Evolutionary conservation across 2,888 invertebrate species (phyloP).

Genomic region (Epinotia bilunana): DNA sequence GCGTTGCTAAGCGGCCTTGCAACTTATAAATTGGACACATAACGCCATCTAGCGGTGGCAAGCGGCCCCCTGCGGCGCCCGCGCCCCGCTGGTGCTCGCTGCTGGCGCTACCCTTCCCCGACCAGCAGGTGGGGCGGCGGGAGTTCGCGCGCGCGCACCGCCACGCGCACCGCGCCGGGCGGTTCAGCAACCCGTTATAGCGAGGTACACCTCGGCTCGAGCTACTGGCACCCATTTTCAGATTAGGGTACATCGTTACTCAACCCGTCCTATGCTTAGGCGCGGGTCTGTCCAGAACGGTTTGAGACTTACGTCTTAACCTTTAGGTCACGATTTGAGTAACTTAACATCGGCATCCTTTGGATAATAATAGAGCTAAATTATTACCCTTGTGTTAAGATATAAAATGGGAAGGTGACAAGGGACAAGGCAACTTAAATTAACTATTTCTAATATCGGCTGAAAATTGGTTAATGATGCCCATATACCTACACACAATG

Average conservation of each 20-base stretch:
- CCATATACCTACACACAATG: too few relatives aligned
- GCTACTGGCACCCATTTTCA: background rate
- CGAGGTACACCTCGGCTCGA: slow-evolving; percentile 58
- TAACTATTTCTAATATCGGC: too few relatives aligned
- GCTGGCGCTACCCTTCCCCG: slow-evolving; percentile 95
- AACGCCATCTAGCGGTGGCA: slow-evolving; percentile 54
- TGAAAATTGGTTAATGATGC: too few relatives aligned
- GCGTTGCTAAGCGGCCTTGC: too few relatives aligned
- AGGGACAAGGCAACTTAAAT: too few relatives aligned
- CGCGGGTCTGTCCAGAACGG: too few relatives aligned
- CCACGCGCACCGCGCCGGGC: slow-evolving; percentile 90
- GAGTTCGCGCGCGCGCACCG: slow-evolving; percentile 91
- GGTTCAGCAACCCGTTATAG: slow-evolving; percentile 94
- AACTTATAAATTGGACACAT: background rate
- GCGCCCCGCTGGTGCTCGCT: slow-evolving; percentile 95
- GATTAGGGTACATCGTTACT: background rate
- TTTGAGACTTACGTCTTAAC: too few relatives aligned
- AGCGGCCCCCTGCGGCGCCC: slow-evolving; percentile 80
- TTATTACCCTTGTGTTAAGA: too few relatives aligned
- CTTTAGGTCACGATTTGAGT: too few relatives aligned
- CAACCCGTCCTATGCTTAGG: background rate
- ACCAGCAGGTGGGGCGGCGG: slow-evolving; percentile 95
- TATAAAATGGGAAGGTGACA: too few relatives aligned
- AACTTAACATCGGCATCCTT: too few relatives aligned
- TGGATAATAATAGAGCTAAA: too few relatives aligned